Evolutionary conservation across 2,888 invertebrate genomes (phyloP), one percentile per base, ranked within the genome.

Genomic region (Cosmia pyralina): DNA sequence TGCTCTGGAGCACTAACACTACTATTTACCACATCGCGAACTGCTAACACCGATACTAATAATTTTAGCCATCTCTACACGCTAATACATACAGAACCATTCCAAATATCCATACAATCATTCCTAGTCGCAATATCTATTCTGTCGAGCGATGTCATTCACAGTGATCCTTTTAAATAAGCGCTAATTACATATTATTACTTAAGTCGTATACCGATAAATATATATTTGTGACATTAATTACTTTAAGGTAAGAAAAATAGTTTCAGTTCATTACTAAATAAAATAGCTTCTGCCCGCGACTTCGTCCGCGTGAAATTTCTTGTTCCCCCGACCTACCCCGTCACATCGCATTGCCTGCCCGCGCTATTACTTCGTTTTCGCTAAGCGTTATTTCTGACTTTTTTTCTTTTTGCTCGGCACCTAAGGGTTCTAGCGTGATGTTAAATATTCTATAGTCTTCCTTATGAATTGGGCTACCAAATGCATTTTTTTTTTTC

Each of bases 21-120:
- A 89, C 85, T 87, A 83, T 78, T 82, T 85, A 88, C 83, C 86
- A 90, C 87, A 88, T 89, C 84, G 87, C 87, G 84, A 90, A 90
- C 90, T 90, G 87, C 91, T 93, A 92, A 84, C 86, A 87, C 76
- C 82, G 63, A 85, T 76, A 83, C 81, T 81, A 81, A 77, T 74
- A 70, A 74, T 79, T 87, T 79, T 86, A 85, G 87, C 83, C 85
- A 80, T 87, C 81, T 81, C 85, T 88, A 89, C 76, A 76, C 69
- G 64, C 76, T 87, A 86, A 75, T 79, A 86, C 86, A 88, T 76
- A 87, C 88, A 87, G 82, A 90, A 89, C 83, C 87, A 87, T 87
- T 81, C 69, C 65, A 66, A 77, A 72, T 72, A 82, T 72, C 77
- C 70, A 70, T 81, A 75, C 77, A 77, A 78, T 69, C 81, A 80